Evolutionary conservation across 1,140 invertebrate genomes (phyloP).

Genomic region (Macrotrachela quadricornifera): DNA sequence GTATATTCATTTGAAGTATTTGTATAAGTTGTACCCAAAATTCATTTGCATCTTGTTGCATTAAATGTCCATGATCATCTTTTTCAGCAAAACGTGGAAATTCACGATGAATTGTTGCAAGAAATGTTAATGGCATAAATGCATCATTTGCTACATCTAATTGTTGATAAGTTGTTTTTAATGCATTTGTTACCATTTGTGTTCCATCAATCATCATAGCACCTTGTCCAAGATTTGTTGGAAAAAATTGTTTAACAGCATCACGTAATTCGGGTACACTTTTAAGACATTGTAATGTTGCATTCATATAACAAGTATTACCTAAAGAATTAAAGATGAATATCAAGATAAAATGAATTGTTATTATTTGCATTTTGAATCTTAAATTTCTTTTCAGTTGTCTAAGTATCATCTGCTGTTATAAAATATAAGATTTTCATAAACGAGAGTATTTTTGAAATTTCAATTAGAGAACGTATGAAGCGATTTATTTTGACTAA

Average conservation of each 20-base stretch:
- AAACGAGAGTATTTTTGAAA: no score
- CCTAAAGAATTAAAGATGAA: conserved; percentile 7
- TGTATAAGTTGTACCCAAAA: conserved; percentile 33
- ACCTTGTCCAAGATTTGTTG: background rate
- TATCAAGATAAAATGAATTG: background rate
- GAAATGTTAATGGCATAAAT: no score
- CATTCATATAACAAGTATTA: conserved; percentile 98
- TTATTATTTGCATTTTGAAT: no score
- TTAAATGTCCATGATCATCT: conserved; percentile 51
- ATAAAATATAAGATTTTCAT: no score
- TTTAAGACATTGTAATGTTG: conserved; percentile 82
- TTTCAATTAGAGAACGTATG: no score
- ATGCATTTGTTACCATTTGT: background rate
- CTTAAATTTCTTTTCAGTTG: no score
- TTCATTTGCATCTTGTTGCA: conserved; percentile 41
- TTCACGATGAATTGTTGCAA: conserved; percentile 28
- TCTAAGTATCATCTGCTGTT: no score
- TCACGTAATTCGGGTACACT: conserved; percentile 74
- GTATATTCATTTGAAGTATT: conserved; percentile 68
- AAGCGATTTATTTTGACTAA: no score
- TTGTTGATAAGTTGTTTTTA: background rate
- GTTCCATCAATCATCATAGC: background rate
- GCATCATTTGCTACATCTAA: no score
- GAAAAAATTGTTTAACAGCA: background rate
- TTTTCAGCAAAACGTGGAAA: conserved; percentile 84